Percentiles rank a stretch among this genome's conserved stretches.
Conservation (phyloP, 2,888 invertebrate genomes). For the Trichopria drosophilae region DNA sequence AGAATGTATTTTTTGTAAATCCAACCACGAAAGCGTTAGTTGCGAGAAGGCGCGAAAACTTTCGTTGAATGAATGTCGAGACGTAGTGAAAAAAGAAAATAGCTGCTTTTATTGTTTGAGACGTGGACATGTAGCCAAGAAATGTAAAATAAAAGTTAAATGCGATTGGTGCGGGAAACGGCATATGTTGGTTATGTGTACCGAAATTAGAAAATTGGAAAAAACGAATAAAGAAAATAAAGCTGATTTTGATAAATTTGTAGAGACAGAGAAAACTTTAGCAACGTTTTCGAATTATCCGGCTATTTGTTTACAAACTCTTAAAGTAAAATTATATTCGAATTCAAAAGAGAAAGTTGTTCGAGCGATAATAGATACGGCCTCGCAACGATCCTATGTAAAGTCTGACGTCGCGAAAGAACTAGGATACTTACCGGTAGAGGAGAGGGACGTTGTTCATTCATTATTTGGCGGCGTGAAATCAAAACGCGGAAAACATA, state of each 20-base stretch:
- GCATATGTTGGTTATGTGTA: constrained; percentile 40
- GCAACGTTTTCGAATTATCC: background rate
- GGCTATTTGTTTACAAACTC: constrained; percentile 4
- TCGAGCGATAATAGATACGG: constrained; percentile 34
- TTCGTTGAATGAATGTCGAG: constrained; percentile 25
- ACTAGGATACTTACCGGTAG: constrained; percentile 18
- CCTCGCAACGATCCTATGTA: constrained; percentile 37
- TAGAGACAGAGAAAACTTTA: constrained; percentile 1
- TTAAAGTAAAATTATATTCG: constrained; percentile 15
- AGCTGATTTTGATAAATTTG: background rate
- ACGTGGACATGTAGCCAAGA: constrained; percentile 32
- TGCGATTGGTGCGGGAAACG: constrained; percentile 37
- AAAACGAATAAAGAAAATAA: background rate
- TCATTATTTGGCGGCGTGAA: constrained; percentile 17
- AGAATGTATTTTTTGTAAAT: constrained; percentile 32
- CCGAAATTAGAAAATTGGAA: constrained; percentile 3
- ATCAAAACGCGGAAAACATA: constrained; percentile 13
- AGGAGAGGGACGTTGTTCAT: constrained; percentile 23
- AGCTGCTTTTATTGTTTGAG: constrained; percentile 40
- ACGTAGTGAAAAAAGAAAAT: constrained; percentile 28
- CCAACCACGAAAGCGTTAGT: constrained; percentile 27
- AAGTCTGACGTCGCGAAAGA: constrained; percentile 17
- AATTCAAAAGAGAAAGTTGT: constrained; percentile 9
- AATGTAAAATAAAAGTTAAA: constrained; percentile 31
- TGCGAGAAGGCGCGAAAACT: constrained; percentile 34